Percentiles rank a stretch among this genome's conserved stretches.
Conservation (phyloP, 2,113 vertebrate genomes). For the Lepus americanus region DNA sequence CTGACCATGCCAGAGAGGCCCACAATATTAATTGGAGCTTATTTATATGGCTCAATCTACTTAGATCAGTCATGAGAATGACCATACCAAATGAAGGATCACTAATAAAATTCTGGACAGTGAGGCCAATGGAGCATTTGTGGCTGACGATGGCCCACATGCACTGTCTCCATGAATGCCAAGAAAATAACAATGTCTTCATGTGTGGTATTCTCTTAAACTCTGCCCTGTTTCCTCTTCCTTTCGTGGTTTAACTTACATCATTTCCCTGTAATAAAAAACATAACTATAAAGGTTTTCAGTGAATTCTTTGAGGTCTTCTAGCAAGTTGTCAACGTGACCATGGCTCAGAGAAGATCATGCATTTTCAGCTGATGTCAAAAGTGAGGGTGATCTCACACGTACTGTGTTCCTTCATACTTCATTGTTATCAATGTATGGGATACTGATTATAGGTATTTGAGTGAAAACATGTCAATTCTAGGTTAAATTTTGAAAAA, state of each 20-base stretch:
- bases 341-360: rapidly evolving
- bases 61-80: neutral
- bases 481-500: neutral
- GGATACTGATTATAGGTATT: neutral
- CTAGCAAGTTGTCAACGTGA: neutral
- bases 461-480: constrained; percentile 16
- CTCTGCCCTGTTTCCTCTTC: neutral
- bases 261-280: neutral
- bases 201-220: neutral
- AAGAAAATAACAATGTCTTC: neutral
- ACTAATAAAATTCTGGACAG: neutral
- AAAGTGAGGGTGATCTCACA: neutral
- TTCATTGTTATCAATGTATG: neutral
- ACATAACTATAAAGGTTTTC: neutral
- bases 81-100: neutral
- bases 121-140: neutral
- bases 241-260: neutral
- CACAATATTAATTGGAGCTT: neutral
- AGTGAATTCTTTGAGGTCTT: neutral
- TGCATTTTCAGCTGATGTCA: neutral
- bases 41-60: neutral
- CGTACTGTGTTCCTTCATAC: neutral
- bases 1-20: neutral
- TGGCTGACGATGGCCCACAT: neutral
- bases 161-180: neutral